These are phyloP conservation scores for Eurytoma californica DNA, from an alignment of 2,888 invertebrate genomes.

Conservation along the genomic window DNA sequence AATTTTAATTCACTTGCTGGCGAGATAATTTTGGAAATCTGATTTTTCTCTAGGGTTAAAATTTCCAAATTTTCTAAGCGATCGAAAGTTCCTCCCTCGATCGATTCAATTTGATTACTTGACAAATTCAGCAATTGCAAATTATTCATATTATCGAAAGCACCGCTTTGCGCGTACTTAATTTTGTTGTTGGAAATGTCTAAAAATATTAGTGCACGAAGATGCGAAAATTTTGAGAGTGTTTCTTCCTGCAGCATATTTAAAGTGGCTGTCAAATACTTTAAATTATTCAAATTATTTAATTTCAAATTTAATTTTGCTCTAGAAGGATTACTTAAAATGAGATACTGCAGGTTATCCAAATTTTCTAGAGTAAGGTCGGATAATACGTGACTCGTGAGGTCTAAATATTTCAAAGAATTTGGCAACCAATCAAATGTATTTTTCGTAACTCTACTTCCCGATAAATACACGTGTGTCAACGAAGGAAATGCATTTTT, in stretches of 20 bases:
- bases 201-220: slow-evolving; percentile 14
- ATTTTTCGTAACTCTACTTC: neutral
- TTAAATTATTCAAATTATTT: slow-evolving; percentile 15
- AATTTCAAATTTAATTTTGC: neutral
- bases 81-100: slow-evolving; percentile 10
- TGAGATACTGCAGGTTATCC: slow-evolving; percentile 10
- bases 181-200: slow-evolving; percentile 27
- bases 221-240: neutral
- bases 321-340: neutral
- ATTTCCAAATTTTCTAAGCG: neutral
- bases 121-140: slow-evolving; percentile 26
- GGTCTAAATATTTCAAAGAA: slow-evolving; percentile 30
- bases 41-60: slow-evolving; percentile 14
- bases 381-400: slow-evolving; percentile 1
- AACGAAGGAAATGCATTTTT: slow-evolving; percentile 15
- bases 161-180: neutral
- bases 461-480: slow-evolving; percentile 32
- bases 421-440: slow-evolving; percentile 30
- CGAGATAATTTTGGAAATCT: neutral
- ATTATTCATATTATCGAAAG: slow-evolving; percentile 32
- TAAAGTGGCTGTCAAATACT: slow-evolving; percentile 1
- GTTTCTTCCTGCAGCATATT: neutral
- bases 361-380: slow-evolving; percentile 23
- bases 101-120: neutral
- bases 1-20: neutral